These are phyloP conservation scores for Agraylea sexmaculata DNA, from an alignment of 1,140 invertebrate genomes.

Conservation along the genomic window DNA sequence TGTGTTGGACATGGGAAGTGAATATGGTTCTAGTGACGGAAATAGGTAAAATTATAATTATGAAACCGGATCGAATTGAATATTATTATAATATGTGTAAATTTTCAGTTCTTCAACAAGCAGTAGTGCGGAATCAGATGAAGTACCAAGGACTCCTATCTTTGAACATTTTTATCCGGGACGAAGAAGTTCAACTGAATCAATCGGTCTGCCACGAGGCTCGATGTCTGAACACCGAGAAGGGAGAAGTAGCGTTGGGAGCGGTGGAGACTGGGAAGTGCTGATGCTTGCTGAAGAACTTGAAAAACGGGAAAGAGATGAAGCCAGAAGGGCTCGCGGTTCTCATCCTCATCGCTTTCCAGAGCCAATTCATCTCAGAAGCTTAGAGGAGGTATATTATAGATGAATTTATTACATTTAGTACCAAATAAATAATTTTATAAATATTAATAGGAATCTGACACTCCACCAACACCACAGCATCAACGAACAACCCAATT, in stretches of 20 bases:
- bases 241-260: conserved; percentile 25
- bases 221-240: conserved; percentile 26
- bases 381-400: conserved; percentile 15
- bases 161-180: conserved; percentile 34
- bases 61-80: too few species aligned
- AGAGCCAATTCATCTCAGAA: conserved; percentile 11
- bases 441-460: conserved; percentile 17
- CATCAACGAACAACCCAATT: conserved; percentile 10
- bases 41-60: conserved; percentile 14
- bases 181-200: conserved; percentile 3
- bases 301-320: conserved; percentile 45
- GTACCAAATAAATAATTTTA: not conserved
- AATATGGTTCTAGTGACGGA: conserved; percentile 33
- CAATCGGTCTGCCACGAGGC: conserved; percentile 2
- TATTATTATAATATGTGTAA: conserved; percentile 6
- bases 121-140: conserved; percentile 37
- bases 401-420: not conserved
- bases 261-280: conserved; percentile 63
- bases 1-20: conserved; percentile 33
- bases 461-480: conserved; percentile 16
- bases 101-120: conserved; percentile 29
- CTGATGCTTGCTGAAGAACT: conserved; percentile 63
- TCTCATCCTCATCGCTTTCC: conserved; percentile 10
- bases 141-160: conserved; percentile 32
- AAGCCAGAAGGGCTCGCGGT: conserved; percentile 20